Evolutionary conservation across 2,888 invertebrate genomes (phyloP).

Genomic region (Calliscelio sp.): DNA sequence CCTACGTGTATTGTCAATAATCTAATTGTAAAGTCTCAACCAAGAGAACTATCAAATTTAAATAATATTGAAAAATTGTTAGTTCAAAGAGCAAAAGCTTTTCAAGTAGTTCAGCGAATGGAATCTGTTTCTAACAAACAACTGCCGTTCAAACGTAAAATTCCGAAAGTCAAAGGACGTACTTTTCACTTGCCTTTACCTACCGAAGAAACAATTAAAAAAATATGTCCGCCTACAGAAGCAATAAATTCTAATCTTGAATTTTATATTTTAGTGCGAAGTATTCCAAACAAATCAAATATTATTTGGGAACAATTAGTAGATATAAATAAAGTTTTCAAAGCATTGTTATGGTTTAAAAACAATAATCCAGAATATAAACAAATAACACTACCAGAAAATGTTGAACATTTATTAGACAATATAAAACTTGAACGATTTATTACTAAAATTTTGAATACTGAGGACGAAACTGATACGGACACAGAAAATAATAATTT

Average conservation of each 20-base stretch:
- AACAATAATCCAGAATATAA: conserved; percentile 77
- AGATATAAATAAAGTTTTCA: conserved; percentile 56
- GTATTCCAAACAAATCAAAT: conserved; percentile 10
- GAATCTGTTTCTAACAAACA: conserved; percentile 24
- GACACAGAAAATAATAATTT: too few species aligned
- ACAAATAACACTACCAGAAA: conserved; percentile 75
- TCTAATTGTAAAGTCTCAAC: conserved; percentile 47
- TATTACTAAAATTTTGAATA: background rate
- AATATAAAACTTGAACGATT: background rate
- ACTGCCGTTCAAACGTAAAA: background rate
- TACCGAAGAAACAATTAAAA: conserved; percentile 77
- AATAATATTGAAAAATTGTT: conserved; percentile 54
- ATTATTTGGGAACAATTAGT: conserved; percentile 11
- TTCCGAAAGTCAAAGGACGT: conserved; percentile 1
- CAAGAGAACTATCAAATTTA: conserved; percentile 27
- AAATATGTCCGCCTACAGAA: conserved; percentile 76
- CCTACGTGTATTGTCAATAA: conserved; percentile 73
- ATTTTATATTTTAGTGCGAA: conserved; percentile 13
- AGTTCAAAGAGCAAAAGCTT: conserved; percentile 43
- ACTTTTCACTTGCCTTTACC: conserved; percentile 27
- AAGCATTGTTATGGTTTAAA: conserved; percentile 78
- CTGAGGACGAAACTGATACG: too few species aligned
- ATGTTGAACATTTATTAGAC: background rate
- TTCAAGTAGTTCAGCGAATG: conserved; percentile 74
- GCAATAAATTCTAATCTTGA: conserved; percentile 75